Percentiles rank a stretch among this genome's conserved stretches.
Evolutionary conservation across 2,797 vertebrate species (phyloP).

Genomic region (Molossus alvarezi): DNA sequence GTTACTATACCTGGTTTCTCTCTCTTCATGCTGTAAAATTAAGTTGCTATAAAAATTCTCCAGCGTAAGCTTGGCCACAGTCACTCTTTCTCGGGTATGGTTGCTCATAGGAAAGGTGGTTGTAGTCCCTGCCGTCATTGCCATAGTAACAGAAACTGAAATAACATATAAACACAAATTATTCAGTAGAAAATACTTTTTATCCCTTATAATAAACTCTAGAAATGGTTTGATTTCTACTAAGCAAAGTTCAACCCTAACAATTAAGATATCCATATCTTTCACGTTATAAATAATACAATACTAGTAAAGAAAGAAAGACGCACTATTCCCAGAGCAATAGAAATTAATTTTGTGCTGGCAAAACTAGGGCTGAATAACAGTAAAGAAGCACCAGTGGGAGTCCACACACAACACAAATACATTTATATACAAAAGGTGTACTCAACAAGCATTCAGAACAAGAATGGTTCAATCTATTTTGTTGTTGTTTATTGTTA

Average conservation of each 20-base stretch:
- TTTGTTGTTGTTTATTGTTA: background rate
- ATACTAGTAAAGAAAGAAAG: slow-evolving; percentile 15
- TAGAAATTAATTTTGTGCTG: slow-evolving; percentile 29
- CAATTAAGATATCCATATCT: slow-evolving; percentile 17
- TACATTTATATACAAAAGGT: background rate
- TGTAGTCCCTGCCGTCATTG: slow-evolving; percentile 97
- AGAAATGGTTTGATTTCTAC: slow-evolving; percentile 22
- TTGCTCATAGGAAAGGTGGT: slow-evolving; percentile 98
- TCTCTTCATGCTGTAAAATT: slow-evolving; percentile 98
- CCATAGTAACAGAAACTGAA: slow-evolving; percentile 95
- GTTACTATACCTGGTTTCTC: slow-evolving; percentile 95
- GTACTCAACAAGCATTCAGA: background rate
- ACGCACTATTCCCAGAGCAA: slow-evolving; percentile 55
- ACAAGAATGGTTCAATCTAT: background rate
- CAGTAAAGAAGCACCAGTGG: background rate
- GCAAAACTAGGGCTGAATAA: slow-evolving; percentile 79
- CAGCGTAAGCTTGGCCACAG: slow-evolving; percentile 98
- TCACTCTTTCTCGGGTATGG: slow-evolving; percentile 99
- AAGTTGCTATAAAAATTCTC: slow-evolving; percentile 99
- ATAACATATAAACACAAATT: slow-evolving; percentile 84
- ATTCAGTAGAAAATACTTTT: slow-evolving; percentile 70
- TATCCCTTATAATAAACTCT: slow-evolving; percentile 38
- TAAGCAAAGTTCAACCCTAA: slow-evolving; percentile 58
- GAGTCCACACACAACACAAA: background rate
- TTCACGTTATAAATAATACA: slow-evolving; percentile 33